A percentile compares a stretch with the other conserved stretches of the same genome.
phyloP scores from a whole-genome alignment of 2,113 vertebrate species.

The Rutilus rutilus region DNA sequence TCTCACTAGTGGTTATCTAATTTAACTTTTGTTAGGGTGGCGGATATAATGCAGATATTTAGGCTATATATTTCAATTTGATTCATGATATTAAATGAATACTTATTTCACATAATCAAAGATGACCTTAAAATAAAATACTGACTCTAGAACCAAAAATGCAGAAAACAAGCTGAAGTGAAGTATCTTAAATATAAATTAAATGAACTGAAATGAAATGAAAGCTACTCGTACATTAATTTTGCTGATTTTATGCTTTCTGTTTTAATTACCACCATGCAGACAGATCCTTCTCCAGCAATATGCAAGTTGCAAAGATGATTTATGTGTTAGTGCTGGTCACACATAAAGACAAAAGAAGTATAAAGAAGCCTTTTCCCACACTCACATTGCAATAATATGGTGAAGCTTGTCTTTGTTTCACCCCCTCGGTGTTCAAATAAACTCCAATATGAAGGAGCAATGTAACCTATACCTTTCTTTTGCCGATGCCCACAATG shows the following conservation, averaged over 20 bases:
- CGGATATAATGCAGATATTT: background rate
- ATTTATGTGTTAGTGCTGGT: background rate
- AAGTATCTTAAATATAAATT: background rate
- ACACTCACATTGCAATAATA: conserved; percentile 55
- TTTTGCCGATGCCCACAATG: conserved; percentile 63
- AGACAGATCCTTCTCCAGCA: background rate
- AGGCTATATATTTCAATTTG: background rate
- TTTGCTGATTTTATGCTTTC: background rate
- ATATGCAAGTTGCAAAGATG: background rate
- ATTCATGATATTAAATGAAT: background rate
- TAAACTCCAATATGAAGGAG: conserved; percentile 62
- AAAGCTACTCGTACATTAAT: background rate
- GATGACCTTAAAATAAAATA: no score
- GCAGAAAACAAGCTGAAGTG: background rate
- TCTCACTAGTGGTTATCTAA: background rate
- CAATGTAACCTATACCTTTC: conserved; percentile 69
- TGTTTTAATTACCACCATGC: background rate
- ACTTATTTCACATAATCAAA: background rate
- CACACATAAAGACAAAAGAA: background rate
- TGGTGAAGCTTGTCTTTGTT: conserved; percentile 55
- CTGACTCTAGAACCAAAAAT: background rate
- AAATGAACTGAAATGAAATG: background rate
- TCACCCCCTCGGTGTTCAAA: conserved; percentile 59
- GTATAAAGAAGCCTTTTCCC: conserved; percentile 24
- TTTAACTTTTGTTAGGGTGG: background rate